Conservation (phyloP, 2,113 vertebrate genomes). For the Taurulus bubalis region DNA sequence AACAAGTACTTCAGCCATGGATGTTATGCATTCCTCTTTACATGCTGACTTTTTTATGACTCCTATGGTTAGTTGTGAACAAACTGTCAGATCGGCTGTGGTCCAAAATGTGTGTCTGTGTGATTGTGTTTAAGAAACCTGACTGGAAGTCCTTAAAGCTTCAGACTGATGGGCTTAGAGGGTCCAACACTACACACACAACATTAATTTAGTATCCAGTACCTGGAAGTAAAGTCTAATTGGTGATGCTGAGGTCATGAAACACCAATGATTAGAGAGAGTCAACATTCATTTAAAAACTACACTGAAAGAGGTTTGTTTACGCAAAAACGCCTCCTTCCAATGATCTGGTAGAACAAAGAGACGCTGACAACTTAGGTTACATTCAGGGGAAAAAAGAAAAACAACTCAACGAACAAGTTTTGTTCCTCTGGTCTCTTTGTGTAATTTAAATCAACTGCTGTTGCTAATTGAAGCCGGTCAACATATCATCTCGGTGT, state of each 20-base stretch:
- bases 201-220: not conserved
- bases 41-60: constrained; percentile 6
- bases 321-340: not conserved
- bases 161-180: not conserved
- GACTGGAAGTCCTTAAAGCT: not conserved
- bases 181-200: not conserved
- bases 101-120: not conserved
- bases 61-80: not conserved
- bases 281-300: not conserved
- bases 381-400: not conserved
- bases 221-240: not conserved
- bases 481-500: not conserved
- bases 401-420: not conserved
- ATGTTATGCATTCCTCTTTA: constrained; percentile 6
- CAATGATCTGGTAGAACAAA: not conserved
- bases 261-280: not conserved
- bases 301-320: not conserved
- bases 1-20: not conserved
- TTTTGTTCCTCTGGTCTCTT: not conserved
- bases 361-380: not conserved
- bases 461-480: constrained; percentile 1
- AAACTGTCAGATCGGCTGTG: constrained; percentile 2
- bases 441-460: not conserved
- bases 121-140: too few species aligned
- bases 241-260: not conserved